Evolutionary conservation across 2,113 vertebrate genomes (phyloP), one percentile per base, ranked within the genome.

Genomic region (Platichthys flesus): DNA sequence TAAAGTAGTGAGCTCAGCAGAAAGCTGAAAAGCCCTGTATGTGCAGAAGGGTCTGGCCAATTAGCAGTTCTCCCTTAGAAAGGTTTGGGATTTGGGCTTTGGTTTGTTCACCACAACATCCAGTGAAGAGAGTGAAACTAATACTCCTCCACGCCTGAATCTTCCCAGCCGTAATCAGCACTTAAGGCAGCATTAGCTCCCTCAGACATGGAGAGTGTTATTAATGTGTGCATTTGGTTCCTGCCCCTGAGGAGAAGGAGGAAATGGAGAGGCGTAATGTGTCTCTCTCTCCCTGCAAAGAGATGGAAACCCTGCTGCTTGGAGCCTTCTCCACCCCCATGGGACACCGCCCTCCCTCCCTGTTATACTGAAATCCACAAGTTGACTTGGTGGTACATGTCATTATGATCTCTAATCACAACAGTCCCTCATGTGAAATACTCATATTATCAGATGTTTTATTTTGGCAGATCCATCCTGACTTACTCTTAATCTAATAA

Each of bases 211-310:
- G 57, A 47, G 77, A 74, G 83, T 47, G 79, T 82, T 88, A 82
- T 87, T 92, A 93, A 92, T 92, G 88, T 75, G 49, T 87, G 85
- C 89, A 91, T 91, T 90, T 84, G 81, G 64, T 72, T 89, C n/a
- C 78, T 71, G 82, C 76, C 74, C 85, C 76, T 57, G 78, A 80
- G 83, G 88, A 65, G 60, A 79, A 79, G 87, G 71, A 84, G 92
- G 90, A 89, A 93, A 85, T 90, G 79, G 81, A 65, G 82, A 75
- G 70, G 82, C 60, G 7, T 89, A 90, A 90, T 90, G 88, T 74
- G 35, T 13, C 62, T 64, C 59, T 64, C 16, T 65, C 16, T 64
- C 51, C 35, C 14, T 20, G 31, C 37, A 76, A 65, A 78, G 81
- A 67, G 69, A 85, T 67, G 71, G 79, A 83, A 74, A 71, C 74